Base-by-base conservation (phyloP, 2,888 invertebrate species). In the Archips crataeganus region DNA sequence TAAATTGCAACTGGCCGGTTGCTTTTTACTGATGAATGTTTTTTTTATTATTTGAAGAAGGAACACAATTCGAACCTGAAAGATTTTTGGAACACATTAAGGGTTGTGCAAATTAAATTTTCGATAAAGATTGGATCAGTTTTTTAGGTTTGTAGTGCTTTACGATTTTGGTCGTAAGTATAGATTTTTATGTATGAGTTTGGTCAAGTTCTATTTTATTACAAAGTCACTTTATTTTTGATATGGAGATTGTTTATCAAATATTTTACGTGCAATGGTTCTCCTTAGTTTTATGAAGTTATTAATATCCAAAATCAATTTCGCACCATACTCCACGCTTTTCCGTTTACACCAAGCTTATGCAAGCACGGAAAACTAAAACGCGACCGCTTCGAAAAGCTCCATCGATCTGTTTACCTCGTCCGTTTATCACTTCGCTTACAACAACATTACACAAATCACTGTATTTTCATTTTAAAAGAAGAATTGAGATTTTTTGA, bases 361-460 rank as follows among this genome's bases (percentile, higher is more conserved):
- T 47, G 63, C 63, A 65, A 65, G 65, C 65, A 49, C 47, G 65
- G 36, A 36, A 10, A 57, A 32, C 63, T 63, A 45, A 63, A 65
- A 49, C 49, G 65, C 51, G 15, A 36, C 49, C 49, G 47, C 68
- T 70, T 51, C 57, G 11, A 13, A 13, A 15, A 36, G 57, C 66
- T 57, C 32, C 70, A 92, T 93, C 87, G 93, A 93, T 90, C 91
- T 93, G 93, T 94, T 93, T 93, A 93, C 93, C 86, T 83, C 93
- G 87, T 83, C 84, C 86, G 87, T 87, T 88, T 65, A 36, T 71
- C 61, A 70, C 68, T 75, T 72, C 71, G 69, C 71, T 74, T 70
- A 74, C 61, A 71, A 39, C 63, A 65, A 71, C 73, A 61, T 15
- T 71, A 75, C 68, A 77, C 74, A 74, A 75, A 74, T 71, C 67